Evolutionary conservation across 2,113 vertebrate genomes (phyloP).

Genomic region (Phaetusa simplex): DNA sequence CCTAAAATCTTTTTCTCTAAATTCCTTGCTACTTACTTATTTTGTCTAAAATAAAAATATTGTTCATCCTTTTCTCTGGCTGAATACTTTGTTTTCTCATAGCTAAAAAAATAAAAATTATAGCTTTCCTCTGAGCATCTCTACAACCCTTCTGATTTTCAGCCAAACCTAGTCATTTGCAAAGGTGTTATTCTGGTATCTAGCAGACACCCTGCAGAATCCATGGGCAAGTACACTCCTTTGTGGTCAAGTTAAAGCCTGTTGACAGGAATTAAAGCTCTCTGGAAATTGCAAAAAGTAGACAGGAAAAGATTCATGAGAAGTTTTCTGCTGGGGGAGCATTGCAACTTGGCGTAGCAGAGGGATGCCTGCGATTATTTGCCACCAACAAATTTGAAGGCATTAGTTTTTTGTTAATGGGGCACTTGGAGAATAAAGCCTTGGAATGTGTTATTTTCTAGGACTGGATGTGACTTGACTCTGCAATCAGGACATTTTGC

Average conservation of each 20-base stretch:
- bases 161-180: not conserved
- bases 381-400: not conserved
- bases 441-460: not conserved
- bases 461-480: not conserved
- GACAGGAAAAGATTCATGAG: not conserved
- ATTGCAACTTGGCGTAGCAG: not conserved
- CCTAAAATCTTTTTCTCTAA: not conserved
- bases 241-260: not conserved
- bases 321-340: not conserved
- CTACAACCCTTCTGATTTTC: not conserved
- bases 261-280: not conserved
- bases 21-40: not conserved
- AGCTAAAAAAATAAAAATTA: not conserved
- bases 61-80: not conserved
- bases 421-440: not conserved
- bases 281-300: not conserved
- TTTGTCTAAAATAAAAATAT: not conserved
- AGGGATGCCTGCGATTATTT: not conserved
- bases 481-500: not conserved
- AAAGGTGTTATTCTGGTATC: not conserved
- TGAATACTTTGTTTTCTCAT: not conserved
- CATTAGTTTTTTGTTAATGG: not conserved
- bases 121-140: not conserved
- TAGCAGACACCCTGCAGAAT: not conserved
- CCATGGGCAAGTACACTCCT: not conserved